Conservation (phyloP, 2,888 invertebrate species). For the Ceramica pisi region DNA sequence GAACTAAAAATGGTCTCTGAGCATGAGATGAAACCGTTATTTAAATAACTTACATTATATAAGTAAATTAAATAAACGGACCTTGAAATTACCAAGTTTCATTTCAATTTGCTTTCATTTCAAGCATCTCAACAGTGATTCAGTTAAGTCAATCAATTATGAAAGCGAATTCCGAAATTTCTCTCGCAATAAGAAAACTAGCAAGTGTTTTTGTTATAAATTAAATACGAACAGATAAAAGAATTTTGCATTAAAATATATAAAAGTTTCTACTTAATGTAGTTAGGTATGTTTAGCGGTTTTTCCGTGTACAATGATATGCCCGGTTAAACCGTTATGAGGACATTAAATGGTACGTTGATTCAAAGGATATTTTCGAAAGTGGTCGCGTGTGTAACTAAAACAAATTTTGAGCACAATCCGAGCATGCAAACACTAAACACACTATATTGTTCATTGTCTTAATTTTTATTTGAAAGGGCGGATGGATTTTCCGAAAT, state of each 20-base stretch:
- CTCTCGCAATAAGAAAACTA: conserved; percentile 23
- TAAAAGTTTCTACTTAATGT: background rate
- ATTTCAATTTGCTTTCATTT: conserved; percentile 48
- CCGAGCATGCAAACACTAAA: background rate
- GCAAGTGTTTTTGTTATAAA: background rate
- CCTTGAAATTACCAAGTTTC: conserved; percentile 41
- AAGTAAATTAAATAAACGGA: conserved; percentile 17
- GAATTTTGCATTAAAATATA: too few species aligned
- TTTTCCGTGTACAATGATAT: background rate
- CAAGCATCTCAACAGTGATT: conserved; percentile 24
- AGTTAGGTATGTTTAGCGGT: background rate
- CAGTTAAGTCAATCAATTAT: conserved; percentile 39
- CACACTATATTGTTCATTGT: background rate
- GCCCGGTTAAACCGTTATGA: too few species aligned
- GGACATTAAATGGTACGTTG: background rate
- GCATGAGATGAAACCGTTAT: conserved; percentile 5
- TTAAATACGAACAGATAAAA: background rate
- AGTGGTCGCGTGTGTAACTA: background rate
- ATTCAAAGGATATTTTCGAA: conserved; percentile 11
- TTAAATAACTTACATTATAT: conserved; percentile 15
- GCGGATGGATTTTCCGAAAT: background rate
- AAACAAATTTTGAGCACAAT: background rate
- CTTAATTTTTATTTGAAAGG: background rate
- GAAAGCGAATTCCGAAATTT: conserved; percentile 18
- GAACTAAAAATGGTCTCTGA: background rate